A percentile compares a stretch with the other conserved stretches of the same genome.
phyloP scores from a whole-genome alignment of 2,888 invertebrate genomes.

The Rugalucina vietnamica region DNA sequence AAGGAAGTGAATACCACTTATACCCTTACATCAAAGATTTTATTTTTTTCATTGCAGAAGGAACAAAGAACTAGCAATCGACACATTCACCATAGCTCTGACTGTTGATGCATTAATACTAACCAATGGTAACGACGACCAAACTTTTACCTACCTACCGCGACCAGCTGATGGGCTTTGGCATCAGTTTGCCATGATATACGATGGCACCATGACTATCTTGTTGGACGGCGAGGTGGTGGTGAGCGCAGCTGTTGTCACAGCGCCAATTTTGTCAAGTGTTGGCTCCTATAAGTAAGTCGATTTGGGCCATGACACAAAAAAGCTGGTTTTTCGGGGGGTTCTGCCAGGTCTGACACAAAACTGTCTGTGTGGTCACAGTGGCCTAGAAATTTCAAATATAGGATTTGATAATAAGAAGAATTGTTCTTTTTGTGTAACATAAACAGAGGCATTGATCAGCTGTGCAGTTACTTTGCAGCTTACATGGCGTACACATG shows the following conservation, averaged over 20 bases:
- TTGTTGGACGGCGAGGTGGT: background rate
- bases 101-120: background rate
- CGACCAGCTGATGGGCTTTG: background rate
- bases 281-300: background rate
- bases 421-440: too few relatives aligned
- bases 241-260: background rate
- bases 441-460: too few relatives aligned
- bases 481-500: too few relatives aligned
- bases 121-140: background rate
- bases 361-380: too few relatives aligned
- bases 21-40: too few relatives aligned
- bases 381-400: too few relatives aligned
- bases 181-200: constrained; percentile 21
- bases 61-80: background rate
- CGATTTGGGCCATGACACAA: too few relatives aligned
- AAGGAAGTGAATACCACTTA: too few relatives aligned
- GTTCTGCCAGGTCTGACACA: too few relatives aligned
- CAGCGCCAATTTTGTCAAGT: background rate
- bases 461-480: too few relatives aligned
- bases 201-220: background rate
- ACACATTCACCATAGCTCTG: background rate
- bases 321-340: too few relatives aligned
- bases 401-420: too few relatives aligned
- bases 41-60: background rate
- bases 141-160: background rate